Percentiles rank a stretch among this genome's conserved stretches.
phyloP scores from a whole-genome alignment of 2,113 vertebrate genomes.

The Bungarus multicinctus region DNA sequence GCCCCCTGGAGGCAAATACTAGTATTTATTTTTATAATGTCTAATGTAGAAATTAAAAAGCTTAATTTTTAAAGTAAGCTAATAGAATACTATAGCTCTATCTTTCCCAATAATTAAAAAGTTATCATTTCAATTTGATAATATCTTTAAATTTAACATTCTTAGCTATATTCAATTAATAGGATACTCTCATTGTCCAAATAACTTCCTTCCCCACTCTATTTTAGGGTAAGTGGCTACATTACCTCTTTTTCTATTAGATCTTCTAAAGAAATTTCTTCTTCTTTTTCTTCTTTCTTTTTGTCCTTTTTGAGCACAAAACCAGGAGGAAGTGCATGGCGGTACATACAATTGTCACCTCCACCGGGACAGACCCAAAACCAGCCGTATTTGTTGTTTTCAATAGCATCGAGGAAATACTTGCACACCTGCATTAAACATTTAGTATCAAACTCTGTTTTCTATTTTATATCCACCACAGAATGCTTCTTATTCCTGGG shows the following conservation, averaged over 20 bases:
- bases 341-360: slow-evolving; percentile 92
- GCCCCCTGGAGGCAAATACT: slow-evolving; percentile 52
- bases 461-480: not conserved
- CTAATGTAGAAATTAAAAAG: not conserved
- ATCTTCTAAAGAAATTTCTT: slow-evolving; percentile 95
- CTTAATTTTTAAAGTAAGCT: not conserved
- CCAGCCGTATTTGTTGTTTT: slow-evolving; percentile 98
- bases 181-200: not conserved
- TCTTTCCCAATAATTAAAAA: not conserved
- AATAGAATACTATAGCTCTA: not conserved
- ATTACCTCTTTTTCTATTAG: slow-evolving; percentile 95
- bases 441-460: not conserved
- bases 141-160: not conserved
- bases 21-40: not conserved
- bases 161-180: not conserved
- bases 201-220: not conserved
- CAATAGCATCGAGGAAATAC: slow-evolving; percentile 95
- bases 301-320: slow-evolving; percentile 96
- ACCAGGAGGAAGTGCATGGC: slow-evolving; percentile 92
- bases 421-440: slow-evolving; percentile 84
- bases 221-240: no score
- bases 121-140: not conserved
- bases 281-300: slow-evolving; percentile 92
- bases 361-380: slow-evolving; percentile 96
- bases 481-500: not conserved